Conservation (phyloP, 2,888 invertebrate genomes). For the Xestia c-nigrum region DNA sequence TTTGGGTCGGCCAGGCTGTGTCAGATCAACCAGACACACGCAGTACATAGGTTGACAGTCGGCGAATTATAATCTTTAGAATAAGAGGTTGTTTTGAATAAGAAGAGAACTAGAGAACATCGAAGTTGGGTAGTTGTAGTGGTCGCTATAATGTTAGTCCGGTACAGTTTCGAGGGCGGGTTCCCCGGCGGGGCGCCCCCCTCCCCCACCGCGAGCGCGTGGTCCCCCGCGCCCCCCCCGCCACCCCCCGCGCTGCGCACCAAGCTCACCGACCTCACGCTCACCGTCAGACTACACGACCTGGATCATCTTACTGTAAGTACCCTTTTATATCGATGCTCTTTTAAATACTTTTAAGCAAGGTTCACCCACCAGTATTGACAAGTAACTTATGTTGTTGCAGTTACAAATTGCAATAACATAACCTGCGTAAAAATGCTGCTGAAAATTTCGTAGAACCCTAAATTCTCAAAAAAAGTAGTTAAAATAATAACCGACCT, state of each 20-base stretch:
- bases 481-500: neutral
- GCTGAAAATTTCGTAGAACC: neutral
- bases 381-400: too few species aligned
- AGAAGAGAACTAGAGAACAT: neutral
- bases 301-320: slow-evolving; percentile 90
- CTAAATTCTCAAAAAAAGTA: neutral
- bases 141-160: neutral
- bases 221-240: slow-evolving; percentile 72
- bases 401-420: too few species aligned
- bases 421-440: neutral
- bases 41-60: too few species aligned
- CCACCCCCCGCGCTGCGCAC: slow-evolving; percentile 91
- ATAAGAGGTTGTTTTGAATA: neutral
- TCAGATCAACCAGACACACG: too few species aligned
- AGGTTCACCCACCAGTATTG: neutral
- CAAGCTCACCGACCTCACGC: slow-evolving; percentile 92
- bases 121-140: neutral
- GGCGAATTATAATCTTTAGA: neutral
- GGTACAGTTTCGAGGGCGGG: slow-evolving; percentile 85
- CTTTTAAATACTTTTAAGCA: neutral
- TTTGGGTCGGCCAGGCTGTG: neutral
- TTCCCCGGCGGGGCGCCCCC: slow-evolving; percentile 79
- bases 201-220: slow-evolving; percentile 72
- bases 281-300: slow-evolving; percentile 92
- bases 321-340: too few species aligned